Conservation (phyloP, 2,797 vertebrate genomes). For the Argentina silus region DNA sequence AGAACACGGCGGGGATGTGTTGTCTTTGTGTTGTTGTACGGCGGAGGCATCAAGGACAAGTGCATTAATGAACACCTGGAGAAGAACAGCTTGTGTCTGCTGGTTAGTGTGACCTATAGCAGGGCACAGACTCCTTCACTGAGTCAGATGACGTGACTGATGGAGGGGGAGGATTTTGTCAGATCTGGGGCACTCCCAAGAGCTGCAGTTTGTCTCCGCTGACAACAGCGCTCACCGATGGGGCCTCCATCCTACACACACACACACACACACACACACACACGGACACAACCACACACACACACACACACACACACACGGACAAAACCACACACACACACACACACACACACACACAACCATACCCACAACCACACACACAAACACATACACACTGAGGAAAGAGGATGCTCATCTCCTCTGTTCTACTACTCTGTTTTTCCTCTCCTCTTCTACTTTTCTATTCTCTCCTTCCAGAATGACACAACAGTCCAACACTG, state of each 20-base stretch:
- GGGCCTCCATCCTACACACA: constrained; percentile 83
- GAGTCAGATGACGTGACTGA: constrained; percentile 80
- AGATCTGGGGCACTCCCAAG: constrained; percentile 96
- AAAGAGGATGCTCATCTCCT: constrained; percentile 70
- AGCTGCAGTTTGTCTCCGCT: constrained; percentile 93
- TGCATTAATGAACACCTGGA: constrained; percentile 85
- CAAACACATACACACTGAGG: constrained; percentile 84
- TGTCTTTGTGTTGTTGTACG: constrained; percentile 75
- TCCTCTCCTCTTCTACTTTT: neutral
- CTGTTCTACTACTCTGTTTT: neutral
- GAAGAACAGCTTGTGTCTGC: constrained; percentile 84
- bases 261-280: constrained; percentile 60
- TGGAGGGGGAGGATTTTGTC: constrained; percentile 80
- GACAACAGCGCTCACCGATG: constrained; percentile 89
- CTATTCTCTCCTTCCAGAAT: neutral
- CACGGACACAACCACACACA: constrained; percentile 84
- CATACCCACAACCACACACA: too few relatives aligned
- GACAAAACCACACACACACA: constrained; percentile 76
- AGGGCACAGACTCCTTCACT: constrained; percentile 75
- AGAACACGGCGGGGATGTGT: constrained; percentile 73
- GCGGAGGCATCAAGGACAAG: constrained; percentile 80
- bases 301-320: constrained; percentile 84
- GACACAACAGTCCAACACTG: neutral
- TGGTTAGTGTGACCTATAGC: constrained; percentile 80
- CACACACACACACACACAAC: constrained; percentile 67